Percentiles rank a stretch among this genome's conserved stretches.
Evolutionary conservation across 2,797 vertebrate species (phyloP).

Genomic region (Peromyscus aztecus): DNA sequence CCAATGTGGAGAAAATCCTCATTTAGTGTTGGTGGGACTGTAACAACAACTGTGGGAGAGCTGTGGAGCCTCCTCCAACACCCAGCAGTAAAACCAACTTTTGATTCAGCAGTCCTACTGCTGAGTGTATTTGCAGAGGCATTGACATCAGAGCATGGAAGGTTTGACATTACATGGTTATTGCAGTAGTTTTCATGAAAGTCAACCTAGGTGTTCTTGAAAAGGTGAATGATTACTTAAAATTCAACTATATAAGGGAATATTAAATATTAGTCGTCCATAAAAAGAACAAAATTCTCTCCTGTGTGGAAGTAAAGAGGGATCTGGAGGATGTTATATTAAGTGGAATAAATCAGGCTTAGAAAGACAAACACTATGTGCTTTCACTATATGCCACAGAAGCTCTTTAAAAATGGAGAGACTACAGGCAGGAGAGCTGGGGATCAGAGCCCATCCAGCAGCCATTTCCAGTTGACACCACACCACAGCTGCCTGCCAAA

Average conservation of each 20-base stretch:
- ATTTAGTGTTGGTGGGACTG: not conserved
- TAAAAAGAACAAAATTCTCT: not conserved
- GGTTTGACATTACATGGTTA: not conserved
- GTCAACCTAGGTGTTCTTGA: not conserved
- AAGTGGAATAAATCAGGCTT: not conserved
- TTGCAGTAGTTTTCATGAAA: not conserved
- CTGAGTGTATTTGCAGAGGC: not conserved
- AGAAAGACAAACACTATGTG: not conserved
- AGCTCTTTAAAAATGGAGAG: not conserved
- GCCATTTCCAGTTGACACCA: not conserved
- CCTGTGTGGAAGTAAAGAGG: too few species aligned
- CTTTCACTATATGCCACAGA: not conserved
- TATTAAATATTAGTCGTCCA: not conserved
- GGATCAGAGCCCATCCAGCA: not conserved
- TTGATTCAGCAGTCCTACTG: too few species aligned
- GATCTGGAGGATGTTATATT: not conserved
- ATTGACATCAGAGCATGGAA: accelerated
- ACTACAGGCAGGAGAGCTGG: not conserved
- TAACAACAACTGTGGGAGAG: too few species aligned
- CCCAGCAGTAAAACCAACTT: not conserved
- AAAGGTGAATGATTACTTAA: not conserved
- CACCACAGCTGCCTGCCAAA: not conserved
- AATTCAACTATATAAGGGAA: not conserved
- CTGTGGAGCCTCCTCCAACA: not conserved
- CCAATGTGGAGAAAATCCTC: not conserved